These are phyloP conservation scores for Atlantisia rogersi DNA, from an alignment of 2,113 vertebrate species.

Conservation along the genomic window DNA sequence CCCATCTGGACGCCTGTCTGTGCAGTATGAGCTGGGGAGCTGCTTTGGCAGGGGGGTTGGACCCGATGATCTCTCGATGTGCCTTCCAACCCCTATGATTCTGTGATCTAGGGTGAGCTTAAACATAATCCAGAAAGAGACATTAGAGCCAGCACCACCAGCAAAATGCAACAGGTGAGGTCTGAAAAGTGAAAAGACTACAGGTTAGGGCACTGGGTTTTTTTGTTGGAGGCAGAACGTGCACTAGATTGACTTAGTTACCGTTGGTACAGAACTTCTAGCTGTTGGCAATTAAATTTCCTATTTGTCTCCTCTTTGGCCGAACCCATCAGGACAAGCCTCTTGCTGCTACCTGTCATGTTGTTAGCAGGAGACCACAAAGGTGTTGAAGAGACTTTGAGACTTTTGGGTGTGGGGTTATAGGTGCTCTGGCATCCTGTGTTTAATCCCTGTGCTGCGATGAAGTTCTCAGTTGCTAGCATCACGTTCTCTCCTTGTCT, in stretches of 20 bases:
- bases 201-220: not conserved
- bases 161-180: fast-evolving
- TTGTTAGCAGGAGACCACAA: not conserved
- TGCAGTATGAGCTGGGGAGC: too few relatives aligned
- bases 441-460: not conserved
- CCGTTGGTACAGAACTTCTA: not conserved
- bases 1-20: too few relatives aligned
- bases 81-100: too few relatives aligned
- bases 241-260: not conserved
- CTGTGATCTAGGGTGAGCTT: not conserved
- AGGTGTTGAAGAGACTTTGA: not conserved
- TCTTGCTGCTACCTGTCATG: not conserved
- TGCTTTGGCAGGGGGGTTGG: too few relatives aligned
- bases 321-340: not conserved
- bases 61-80: too few relatives aligned
- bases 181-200: not conserved
- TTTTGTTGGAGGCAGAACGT: not conserved
- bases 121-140: not conserved
- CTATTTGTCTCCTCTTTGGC: not conserved
- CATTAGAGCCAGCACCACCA: not conserved
- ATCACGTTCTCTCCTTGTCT: not conserved
- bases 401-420: not conserved
- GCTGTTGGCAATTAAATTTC: not conserved
- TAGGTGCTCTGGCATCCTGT: not conserved
- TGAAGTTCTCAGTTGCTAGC: not conserved